Conservation (phyloP, 2,888 invertebrate genomes). For the Cataglyphis albicans region DNA sequence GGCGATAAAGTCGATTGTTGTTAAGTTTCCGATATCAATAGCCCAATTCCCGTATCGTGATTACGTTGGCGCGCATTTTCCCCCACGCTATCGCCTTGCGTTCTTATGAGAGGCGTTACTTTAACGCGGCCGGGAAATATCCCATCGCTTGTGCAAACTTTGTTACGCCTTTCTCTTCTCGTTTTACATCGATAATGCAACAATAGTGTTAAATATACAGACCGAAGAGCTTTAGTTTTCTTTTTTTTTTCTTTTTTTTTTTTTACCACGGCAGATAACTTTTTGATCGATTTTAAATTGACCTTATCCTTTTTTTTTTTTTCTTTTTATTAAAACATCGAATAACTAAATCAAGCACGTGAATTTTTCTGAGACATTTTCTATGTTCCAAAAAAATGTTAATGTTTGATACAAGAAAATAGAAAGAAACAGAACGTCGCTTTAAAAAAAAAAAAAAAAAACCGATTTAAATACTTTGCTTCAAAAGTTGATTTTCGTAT, state of each 20-base stretch:
- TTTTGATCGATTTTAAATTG: not conserved
- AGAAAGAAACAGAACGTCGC: not conserved
- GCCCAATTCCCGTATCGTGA: constrained; percentile 33
- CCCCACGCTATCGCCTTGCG: constrained; percentile 30
- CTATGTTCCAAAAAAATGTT: not conserved
- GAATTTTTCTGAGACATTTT: not conserved
- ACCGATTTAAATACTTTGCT: constrained; percentile 6
- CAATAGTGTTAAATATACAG: not conserved
- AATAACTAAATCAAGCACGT: not conserved
- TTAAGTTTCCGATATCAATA: constrained; percentile 61
- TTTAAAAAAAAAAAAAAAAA: not conserved
- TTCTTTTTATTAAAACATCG: not conserved
- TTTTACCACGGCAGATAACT: not conserved
- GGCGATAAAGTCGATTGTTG: constrained; percentile 74
- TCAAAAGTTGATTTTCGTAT: constrained; percentile 16
- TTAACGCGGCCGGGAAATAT: constrained; percentile 10
- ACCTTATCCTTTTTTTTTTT: not conserved
- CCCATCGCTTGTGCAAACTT: constrained; percentile 1
- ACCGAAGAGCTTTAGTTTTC: not conserved
- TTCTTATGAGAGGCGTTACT: constrained; percentile 19
- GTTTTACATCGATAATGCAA: constrained; percentile 22
- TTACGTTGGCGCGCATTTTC: constrained; percentile 40
- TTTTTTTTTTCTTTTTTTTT: not conserved
- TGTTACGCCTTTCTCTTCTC: not conserved
- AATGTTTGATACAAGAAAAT: constrained; percentile 2